Evolutionary conservation across 2,797 vertebrate species (phyloP).

Genomic region (Loris lydekkerianus): DNA sequence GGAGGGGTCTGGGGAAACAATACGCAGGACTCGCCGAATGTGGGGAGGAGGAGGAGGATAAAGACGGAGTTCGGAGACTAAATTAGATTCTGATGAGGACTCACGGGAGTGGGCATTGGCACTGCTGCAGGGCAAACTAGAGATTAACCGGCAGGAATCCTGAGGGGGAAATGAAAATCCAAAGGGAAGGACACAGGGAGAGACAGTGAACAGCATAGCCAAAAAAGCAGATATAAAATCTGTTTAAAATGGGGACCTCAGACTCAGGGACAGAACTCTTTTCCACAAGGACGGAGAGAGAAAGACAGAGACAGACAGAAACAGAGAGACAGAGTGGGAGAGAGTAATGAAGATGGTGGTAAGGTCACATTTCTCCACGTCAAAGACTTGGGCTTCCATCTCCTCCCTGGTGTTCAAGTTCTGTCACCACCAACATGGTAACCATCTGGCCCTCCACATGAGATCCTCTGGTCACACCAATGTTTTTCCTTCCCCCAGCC

Average conservation of each 20-base stretch:
- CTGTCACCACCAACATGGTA: background rate
- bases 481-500: slow-evolving; percentile 37
- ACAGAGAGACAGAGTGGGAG: background rate
- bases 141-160: background rate
- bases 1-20: background rate
- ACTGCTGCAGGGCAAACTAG: no score
- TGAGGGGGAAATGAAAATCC: accelerated
- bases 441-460: background rate
- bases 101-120: background rate
- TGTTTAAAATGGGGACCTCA: background rate
- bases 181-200: background rate
- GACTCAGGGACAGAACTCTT: no score
- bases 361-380: accelerated
- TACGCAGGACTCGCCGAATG: accelerated
- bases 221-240: no score
- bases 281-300: no score
- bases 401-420: background rate
- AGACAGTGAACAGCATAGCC: background rate
- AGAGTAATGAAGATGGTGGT: accelerated
- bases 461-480: background rate
- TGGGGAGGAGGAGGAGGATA: background rate
- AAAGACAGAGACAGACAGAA: background rate
- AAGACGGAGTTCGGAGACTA: background rate
- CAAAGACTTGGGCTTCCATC: background rate
- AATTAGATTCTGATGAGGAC: background rate